Percentiles rank a stretch among this genome's conserved stretches.
Evolutionary conservation across 2,888 invertebrate genomes (phyloP).

Genomic region (Limnephilus marmoratus): DNA sequence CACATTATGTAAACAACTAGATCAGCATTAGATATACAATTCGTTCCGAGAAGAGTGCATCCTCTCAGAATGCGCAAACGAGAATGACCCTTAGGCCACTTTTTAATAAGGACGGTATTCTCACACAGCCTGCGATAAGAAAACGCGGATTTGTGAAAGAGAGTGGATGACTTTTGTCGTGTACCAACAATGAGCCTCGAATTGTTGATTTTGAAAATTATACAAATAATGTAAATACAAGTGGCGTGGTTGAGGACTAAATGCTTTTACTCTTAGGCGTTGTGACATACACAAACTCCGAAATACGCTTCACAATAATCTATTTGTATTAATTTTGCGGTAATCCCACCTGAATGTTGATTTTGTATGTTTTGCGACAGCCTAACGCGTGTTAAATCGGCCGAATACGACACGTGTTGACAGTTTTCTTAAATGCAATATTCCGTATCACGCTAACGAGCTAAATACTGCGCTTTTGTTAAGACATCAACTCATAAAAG

Average conservation of each 20-base stretch:
- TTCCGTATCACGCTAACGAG: too few species aligned
- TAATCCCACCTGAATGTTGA: too few species aligned
- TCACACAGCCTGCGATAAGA: not conserved
- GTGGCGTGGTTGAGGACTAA: not conserved
- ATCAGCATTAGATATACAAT: slow-evolving; percentile 63
- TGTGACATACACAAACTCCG: too few species aligned
- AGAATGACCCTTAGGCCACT: slow-evolving; percentile 46
- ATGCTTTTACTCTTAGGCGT: not conserved
- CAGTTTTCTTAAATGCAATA: too few species aligned
- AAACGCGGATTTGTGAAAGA: not conserved
- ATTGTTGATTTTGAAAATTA: not conserved
- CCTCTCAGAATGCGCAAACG: slow-evolving; percentile 39
- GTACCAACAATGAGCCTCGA: not conserved
- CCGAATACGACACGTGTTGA: too few species aligned
- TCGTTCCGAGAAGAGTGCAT: slow-evolving; percentile 47
- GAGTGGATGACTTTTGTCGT: not conserved
- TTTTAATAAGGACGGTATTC: slow-evolving; percentile 28
- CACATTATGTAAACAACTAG: slow-evolving; percentile 65
- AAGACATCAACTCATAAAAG: too few species aligned
- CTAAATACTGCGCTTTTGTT: too few species aligned
- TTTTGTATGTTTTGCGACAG: too few species aligned
- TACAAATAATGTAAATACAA: not conserved
- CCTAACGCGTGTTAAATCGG: too few species aligned
- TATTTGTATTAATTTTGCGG: too few species aligned
- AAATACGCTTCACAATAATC: too few species aligned